These are phyloP conservation scores for Microdon myrmicae DNA, from an alignment of 2,888 invertebrate genomes.

Conservation along the genomic window DNA sequence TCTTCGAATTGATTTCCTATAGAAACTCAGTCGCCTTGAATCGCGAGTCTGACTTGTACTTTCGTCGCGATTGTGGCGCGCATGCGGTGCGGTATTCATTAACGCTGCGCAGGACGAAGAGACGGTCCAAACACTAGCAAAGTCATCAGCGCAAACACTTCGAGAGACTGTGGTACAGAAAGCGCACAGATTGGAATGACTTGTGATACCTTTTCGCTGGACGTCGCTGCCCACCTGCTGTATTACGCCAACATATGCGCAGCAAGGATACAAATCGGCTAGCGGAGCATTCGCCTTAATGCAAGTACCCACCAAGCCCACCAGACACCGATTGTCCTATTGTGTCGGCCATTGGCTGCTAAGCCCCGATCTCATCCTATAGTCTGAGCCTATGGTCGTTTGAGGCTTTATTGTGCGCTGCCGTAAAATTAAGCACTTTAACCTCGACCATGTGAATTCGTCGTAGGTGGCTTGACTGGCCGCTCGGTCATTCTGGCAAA, in stretches of 20 bases:
- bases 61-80: conserved; percentile 33
- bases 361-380: conserved; percentile 31
- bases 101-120: conserved; percentile 29
- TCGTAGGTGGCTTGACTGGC: conserved; percentile 47
- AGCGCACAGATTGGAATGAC: conserved; percentile 35
- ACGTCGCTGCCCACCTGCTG: conserved; percentile 48
- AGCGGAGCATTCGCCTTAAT: conserved; percentile 17
- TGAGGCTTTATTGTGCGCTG: conserved; percentile 44
- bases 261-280: conserved; percentile 40
- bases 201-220: no score
- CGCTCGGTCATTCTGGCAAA: conserved; percentile 45
- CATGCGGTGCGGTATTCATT: conserved; percentile 25
- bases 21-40: conserved; percentile 36
- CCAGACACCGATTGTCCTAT: no score
- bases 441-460: conserved; percentile 49
- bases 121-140: conserved; percentile 35
- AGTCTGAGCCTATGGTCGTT: conserved; percentile 36
- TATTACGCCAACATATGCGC: conserved; percentile 47
- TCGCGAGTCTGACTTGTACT: conserved; percentile 39
- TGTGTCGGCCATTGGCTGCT: conserved; percentile 23
- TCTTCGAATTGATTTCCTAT: conserved; percentile 50
- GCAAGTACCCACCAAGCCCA: no score
- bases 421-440: conserved; percentile 51
- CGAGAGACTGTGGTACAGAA: conserved; percentile 11
- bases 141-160: conserved; percentile 44